Evolutionary conservation across 2,888 invertebrate genomes (phyloP), one percentile per base, ranked within the genome.

Genomic region (Protodeltote pygarga): DNA sequence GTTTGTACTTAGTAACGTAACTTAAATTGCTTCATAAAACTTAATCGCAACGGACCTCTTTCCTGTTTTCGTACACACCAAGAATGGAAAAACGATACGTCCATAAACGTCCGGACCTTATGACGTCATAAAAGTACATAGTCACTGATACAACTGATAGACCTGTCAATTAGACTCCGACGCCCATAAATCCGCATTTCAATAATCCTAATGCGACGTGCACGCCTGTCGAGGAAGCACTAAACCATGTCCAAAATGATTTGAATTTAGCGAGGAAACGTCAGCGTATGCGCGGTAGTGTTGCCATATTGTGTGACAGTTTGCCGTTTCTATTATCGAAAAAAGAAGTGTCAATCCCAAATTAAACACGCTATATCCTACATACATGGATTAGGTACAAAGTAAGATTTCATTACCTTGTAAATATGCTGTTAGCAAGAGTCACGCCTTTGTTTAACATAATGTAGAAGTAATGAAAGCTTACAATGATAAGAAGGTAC

Each of bases 221-320:
- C 47, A 41, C 39, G 61, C 29, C 49, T 65, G 62, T 64, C 60
- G 65, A 79, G 82, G 81, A 82, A 78, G 75, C 67, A 74, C 65
- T 78, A 77, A 66, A 66, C 58, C 64, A 65, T 70, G 66, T 65
- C 58, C 63, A 59, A 61, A 71, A 67, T 60, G 24, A 66, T 61
- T 55, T 71, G 68, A 74, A 76, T 79, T 80, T 74, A 76, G 76
- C 75, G 57, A 79, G 79, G 79, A 81, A 77, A 76, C 71, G 81
- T 79, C 78, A 77, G 59, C 64, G 65, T 45, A 35, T 48, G 53
- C 38, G 47, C 44, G 25, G 2, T 19, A 32, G 52, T 59, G 70
- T 63, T 62, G 59, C 66, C 66, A 55, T 62, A 51, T 25, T 23
- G 3, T 27, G 34, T 32, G 58, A 58, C 65, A 45, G 32, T 14